Evolutionary conservation across 2,797 vertebrate species (phyloP).

Genomic region (Myotis planiceps): DNA sequence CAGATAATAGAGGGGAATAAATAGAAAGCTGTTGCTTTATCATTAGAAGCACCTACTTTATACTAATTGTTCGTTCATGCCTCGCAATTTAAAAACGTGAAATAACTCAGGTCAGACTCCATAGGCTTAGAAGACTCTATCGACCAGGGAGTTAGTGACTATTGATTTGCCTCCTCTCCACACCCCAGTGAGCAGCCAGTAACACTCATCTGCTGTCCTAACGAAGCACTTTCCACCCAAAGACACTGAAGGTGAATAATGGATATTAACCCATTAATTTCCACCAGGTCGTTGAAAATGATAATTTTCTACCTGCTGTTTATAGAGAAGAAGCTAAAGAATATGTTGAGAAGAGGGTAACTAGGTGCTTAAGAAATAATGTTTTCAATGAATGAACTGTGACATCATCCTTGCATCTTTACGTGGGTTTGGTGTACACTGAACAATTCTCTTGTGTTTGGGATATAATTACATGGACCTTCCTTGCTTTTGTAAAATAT

Average conservation of each 20-base stretch:
- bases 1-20: background rate
- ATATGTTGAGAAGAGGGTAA: background rate
- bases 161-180: background rate
- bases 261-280: background rate
- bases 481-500: background rate
- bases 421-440: background rate
- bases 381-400: background rate
- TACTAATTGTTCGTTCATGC: background rate
- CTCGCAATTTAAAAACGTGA: constrained; percentile 10
- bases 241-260: background rate
- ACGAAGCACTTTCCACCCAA: background rate
- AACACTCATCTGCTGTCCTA: background rate
- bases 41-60: background rate
- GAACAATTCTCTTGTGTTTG: background rate
- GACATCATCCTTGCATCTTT: background rate
- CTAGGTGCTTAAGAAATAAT: background rate
- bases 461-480: background rate
- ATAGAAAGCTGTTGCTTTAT: background rate
- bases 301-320: background rate
- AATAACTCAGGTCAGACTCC: background rate
- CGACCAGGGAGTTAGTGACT: background rate
- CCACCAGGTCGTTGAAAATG: fast-evolving
- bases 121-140: background rate
- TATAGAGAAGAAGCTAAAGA: background rate
- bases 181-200: background rate